These are phyloP conservation scores for Myotis vivesi DNA, from an alignment of 2,797 vertebrate species.

Conservation along the genomic window DNA sequence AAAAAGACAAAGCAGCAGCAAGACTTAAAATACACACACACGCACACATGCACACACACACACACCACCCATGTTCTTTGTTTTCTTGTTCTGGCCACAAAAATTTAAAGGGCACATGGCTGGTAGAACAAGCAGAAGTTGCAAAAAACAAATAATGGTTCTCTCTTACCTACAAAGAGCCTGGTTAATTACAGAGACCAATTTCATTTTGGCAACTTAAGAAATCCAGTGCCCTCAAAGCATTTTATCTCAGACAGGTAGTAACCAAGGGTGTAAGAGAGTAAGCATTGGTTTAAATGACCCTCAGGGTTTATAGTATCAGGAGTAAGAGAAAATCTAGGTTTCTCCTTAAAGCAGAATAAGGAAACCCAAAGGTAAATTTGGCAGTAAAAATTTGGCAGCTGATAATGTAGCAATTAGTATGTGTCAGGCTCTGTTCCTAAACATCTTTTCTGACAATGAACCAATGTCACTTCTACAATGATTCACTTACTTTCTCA, in stretches of 20 bases:
- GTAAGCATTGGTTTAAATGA: background rate
- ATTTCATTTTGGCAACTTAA: background rate
- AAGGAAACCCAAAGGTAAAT: constrained; percentile 3
- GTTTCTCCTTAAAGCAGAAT: background rate
- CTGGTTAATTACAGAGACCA: background rate
- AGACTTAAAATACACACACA: background rate
- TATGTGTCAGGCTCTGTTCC: background rate
- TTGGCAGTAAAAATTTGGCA: background rate
- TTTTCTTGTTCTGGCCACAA: background rate
- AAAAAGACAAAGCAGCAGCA: background rate
- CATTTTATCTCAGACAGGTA: background rate
- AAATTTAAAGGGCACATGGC: background rate
- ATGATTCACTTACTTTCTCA: background rate
- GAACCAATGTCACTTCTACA: background rate
- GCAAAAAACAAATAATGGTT: constrained; percentile 17
- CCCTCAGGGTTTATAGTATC: background rate
- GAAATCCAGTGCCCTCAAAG: background rate
- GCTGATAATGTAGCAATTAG: background rate
- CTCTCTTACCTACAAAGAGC: background rate
- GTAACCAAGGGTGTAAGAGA: background rate
- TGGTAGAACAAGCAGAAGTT: constrained; percentile 12
- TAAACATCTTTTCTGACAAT: background rate
- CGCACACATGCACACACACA: no score
- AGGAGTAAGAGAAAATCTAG: constrained; percentile 6
- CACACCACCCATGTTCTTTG: background rate